Evolutionary conservation across 1,140 invertebrate genomes (phyloP), one percentile per base, ranked within the genome.

Genomic region (Drosophila pallidifrons): DNA sequence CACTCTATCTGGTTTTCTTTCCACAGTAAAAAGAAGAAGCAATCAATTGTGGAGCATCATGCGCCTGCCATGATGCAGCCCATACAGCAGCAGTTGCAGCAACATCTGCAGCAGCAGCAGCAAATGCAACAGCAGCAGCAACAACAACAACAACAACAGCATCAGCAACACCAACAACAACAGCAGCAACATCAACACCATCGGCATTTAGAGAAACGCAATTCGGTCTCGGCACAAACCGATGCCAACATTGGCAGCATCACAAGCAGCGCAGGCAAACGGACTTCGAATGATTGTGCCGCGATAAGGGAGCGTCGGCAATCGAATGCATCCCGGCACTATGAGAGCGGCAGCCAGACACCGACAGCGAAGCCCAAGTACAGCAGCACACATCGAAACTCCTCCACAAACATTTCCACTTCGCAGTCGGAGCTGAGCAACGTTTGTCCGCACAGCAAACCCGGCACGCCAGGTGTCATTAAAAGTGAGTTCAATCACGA

Each of bases 361-460:
- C 81, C 91, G 20, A 92, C 89, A 11, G 61, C 89, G 5, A 74
- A 81, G 75, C 73, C 92, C n/a, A 92, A 92, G 67, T 82, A 90
- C 58, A 77, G 79, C 55, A 86, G 74, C 67, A 85, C 89, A 38
- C 87, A 89, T 58, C 81, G 81, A 20, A 92, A 92, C 52, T 93
- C 91, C 58, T 86, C 80, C 35, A 91, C 89, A 45, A 91, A 92
- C 57, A 88, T 92, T 47, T 91, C 91, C 57, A 86, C 82, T 46
- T 93, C 92, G 5, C 91, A 92, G 43, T 88, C 77, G 41, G 92
- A 93, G 72, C 67, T 93, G 43, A 93, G 91, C 76, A 92, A 91
- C 63, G 81, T 80, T 45, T 92, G 92, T 66, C 92, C 92, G 3
- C 92, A 92, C 70, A 85, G 60, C 51, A 90, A 90, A 47, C 76